Percentiles rank a stretch among this genome's conserved stretches.
These are phyloP conservation scores for Ommatoiulus sabulosus DNA, from an alignment of 2,888 invertebrate species.

Conservation along the genomic window DNA sequence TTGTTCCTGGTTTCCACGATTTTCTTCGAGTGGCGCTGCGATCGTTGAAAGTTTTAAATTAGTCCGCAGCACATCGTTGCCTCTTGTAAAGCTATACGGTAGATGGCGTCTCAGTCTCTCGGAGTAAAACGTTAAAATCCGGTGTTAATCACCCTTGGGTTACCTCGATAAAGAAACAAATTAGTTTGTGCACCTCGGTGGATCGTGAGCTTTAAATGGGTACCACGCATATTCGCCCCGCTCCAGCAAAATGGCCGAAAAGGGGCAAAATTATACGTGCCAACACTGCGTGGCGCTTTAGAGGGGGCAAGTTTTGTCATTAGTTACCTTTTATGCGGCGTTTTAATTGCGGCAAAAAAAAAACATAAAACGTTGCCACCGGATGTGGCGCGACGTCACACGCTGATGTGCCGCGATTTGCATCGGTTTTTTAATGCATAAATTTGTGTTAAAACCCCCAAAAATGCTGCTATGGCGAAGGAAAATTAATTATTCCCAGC, in stretches of 20 bases:
- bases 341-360: not conserved
- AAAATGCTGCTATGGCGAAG: not conserved
- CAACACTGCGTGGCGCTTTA: not conserved
- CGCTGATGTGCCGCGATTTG: not conserved
- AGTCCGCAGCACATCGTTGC: too few relatives aligned
- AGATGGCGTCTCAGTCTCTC: not conserved
- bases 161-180: conserved; percentile 4
- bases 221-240: not conserved
- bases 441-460: conserved; percentile 18
- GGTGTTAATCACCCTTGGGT: not conserved
- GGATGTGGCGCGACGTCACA: conserved; percentile 19
- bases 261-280: not conserved
- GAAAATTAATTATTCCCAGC: conserved; percentile 14
- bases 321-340: not conserved
- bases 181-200: conserved; percentile 17
- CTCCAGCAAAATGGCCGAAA: not conserved
- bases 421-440: not conserved
- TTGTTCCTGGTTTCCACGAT: too few relatives aligned
- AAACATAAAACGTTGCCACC: not conserved
- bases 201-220: not conserved
- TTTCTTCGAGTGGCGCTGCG: too few relatives aligned
- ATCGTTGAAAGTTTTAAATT: too few relatives aligned
- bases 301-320: conserved; percentile 7
- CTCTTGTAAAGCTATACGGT: too few relatives aligned
- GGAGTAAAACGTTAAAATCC: not conserved